phyloP scores from a whole-genome alignment of 2,888 invertebrate species.

The Eupithecia vulgata region DNA sequence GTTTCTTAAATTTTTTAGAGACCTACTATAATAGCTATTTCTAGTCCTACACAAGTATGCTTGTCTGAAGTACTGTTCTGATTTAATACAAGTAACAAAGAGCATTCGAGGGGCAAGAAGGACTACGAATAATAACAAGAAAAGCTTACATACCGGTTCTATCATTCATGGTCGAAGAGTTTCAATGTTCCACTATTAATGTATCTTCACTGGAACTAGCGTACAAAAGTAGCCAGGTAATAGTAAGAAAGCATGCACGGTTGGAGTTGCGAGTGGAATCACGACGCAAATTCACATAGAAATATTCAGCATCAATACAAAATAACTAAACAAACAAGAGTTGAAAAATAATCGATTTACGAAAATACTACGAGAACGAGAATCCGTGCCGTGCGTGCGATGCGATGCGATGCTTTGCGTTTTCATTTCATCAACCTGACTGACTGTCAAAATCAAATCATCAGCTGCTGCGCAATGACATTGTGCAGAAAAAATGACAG shows the following conservation, averaged over 20 bases:
- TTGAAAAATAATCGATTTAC: neutral
- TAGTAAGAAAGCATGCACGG: neutral
- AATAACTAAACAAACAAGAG: neutral
- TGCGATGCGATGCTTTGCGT: neutral
- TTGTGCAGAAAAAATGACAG: too few species aligned
- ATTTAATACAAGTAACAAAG: neutral
- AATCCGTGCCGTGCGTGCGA: neutral
- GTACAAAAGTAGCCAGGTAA: neutral
- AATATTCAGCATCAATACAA: neutral
- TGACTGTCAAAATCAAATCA: conserved; percentile 8
- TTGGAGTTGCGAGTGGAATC: conserved; percentile 21
- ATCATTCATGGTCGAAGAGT: conserved; percentile 50
- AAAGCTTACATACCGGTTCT: conserved; percentile 55
- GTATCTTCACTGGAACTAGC: conserved; percentile 1
- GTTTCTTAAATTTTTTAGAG: too few species aligned
- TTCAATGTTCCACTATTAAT: conserved; percentile 39
- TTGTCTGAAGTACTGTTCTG: neutral
- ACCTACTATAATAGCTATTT: neutral
- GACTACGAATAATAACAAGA: conserved; percentile 12
- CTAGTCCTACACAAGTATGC: neutral
- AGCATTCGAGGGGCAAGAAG: neutral
- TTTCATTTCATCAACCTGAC: neutral
- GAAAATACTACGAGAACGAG: neutral
- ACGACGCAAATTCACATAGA: conserved; percentile 10
- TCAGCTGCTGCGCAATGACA: too few species aligned